phyloP scores from a whole-genome alignment of 2,113 vertebrate species.

The Strix aluco region DNA sequence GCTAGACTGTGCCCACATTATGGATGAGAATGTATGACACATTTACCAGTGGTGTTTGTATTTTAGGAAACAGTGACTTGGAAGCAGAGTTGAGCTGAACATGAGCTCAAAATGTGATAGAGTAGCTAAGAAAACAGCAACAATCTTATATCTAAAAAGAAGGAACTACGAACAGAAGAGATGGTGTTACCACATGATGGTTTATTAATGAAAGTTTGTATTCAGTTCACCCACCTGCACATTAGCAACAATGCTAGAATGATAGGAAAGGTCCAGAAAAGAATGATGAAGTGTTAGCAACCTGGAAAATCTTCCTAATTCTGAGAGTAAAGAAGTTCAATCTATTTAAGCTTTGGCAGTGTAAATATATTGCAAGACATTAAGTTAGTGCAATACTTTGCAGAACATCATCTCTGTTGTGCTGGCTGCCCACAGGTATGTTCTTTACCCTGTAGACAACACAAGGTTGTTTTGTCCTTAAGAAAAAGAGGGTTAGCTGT shows the following conservation, averaged over 20 bases:
- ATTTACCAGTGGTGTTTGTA: slow-evolving; percentile 35
- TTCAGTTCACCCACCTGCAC: not conserved
- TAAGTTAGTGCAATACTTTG: not conserved
- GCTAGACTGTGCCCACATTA: slow-evolving; percentile 48
- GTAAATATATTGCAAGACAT: not conserved
- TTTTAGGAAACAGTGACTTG: slow-evolving; percentile 46
- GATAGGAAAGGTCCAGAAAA: not conserved
- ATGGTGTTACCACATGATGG: not conserved
- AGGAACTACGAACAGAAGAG: not conserved
- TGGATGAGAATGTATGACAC: slow-evolving; percentile 39
- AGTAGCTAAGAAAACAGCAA: not conserved
- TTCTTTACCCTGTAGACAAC: not conserved
- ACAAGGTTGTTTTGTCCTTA: not conserved
- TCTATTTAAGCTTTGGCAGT: not conserved
- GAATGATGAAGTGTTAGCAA: not conserved
- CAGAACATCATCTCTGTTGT: not conserved
- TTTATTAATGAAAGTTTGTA: not conserved
- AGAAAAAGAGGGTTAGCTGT: not conserved
- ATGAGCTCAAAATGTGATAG: slow-evolving; percentile 11
- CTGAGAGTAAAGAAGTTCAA: not conserved
- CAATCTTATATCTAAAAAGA: not conserved
- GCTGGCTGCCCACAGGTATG: not conserved
- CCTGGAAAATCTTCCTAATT: not conserved
- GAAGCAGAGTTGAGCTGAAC: slow-evolving; percentile 12
- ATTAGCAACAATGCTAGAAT: not conserved